Evolutionary conservation across 2,797 vertebrate species (phyloP).

Genomic region (Pelochelys cantorii): DNA sequence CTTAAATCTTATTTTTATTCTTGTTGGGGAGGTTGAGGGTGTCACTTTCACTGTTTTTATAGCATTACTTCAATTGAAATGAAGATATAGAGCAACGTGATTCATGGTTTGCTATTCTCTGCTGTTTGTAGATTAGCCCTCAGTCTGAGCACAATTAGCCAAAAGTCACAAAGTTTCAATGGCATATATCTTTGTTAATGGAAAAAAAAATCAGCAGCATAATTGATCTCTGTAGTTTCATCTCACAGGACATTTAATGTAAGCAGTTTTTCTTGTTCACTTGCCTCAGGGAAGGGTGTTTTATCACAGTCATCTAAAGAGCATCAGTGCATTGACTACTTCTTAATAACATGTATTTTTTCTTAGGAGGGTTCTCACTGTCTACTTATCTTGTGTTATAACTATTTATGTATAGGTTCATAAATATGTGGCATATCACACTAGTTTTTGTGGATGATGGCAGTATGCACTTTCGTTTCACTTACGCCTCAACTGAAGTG

Average conservation of each 20-base stretch:
- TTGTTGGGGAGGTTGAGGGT: neutral
- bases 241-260: neutral
- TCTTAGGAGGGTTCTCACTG: slow-evolving; percentile 32
- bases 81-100: neutral
- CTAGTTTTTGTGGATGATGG: neutral
- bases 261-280: neutral
- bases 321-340: neutral
- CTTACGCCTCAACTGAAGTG: too few species aligned
- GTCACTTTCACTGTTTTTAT: neutral
- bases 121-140: neutral
- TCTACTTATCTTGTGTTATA: slow-evolving; percentile 2
- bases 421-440: slow-evolving; percentile 46
- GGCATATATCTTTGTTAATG: neutral
- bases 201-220: neutral
- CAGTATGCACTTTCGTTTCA: neutral
- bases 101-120: neutral
- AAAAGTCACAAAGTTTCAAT: neutral
- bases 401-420: slow-evolving; percentile 14
- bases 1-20: neutral
- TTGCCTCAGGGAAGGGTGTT: neutral
- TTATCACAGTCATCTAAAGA: neutral
- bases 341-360: slow-evolving; percentile 34
- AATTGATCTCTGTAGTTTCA: neutral
- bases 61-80: neutral
- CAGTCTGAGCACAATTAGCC: neutral